A percentile compares a stretch with the other conserved stretches of the same genome.
These are phyloP conservation scores for Aplochiton taeniatus DNA, from an alignment of 2,797 vertebrate species.

Conservation along the genomic window DNA sequence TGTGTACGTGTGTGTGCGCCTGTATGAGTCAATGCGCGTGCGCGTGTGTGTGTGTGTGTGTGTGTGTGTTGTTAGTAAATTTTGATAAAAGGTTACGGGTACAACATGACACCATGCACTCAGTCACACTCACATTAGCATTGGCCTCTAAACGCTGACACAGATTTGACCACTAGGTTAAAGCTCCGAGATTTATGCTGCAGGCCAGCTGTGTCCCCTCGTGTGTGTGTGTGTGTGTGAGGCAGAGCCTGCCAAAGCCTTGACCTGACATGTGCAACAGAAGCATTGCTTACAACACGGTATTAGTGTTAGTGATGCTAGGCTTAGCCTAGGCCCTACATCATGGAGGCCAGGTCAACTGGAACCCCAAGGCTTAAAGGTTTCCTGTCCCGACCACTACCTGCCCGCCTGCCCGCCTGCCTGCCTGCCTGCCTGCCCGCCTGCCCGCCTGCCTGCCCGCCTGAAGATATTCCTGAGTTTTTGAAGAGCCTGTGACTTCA, in stretches of 20 bases:
- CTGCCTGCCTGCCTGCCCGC: no score
- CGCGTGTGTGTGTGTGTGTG: conserved; percentile 14
- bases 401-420: no score
- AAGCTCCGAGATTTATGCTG: conserved; percentile 54
- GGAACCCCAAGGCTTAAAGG: no score
- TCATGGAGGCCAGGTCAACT: conserved; percentile 12
- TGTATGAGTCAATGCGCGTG: not conserved
- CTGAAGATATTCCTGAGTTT: no score
- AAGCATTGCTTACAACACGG: conserved; percentile 55
- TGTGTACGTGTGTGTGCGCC: conserved; percentile 16
- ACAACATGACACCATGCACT: conserved; percentile 37
- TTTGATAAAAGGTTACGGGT: conserved; percentile 33
- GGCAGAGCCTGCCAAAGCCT: conserved; percentile 51
- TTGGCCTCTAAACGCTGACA: conserved; percentile 65
- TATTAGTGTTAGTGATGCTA: conserved; percentile 53
- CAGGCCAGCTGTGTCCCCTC: no score
- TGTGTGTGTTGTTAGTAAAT: conserved; percentile 41
- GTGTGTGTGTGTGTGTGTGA: conserved; percentile 50
- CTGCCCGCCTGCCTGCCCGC: no score
- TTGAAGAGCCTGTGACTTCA: no score
- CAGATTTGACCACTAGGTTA: conserved; percentile 66
- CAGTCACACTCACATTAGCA: conserved; percentile 55
- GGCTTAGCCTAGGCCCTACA: conserved; percentile 56
- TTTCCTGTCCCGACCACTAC: no score
- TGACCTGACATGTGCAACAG: conserved; percentile 57